A percentile compares a stretch with the other conserved stretches of the same genome.
Evolutionary conservation across 2,888 invertebrate genomes (phyloP).

Genomic region (Lepidocyrtoides sp.): DNA sequence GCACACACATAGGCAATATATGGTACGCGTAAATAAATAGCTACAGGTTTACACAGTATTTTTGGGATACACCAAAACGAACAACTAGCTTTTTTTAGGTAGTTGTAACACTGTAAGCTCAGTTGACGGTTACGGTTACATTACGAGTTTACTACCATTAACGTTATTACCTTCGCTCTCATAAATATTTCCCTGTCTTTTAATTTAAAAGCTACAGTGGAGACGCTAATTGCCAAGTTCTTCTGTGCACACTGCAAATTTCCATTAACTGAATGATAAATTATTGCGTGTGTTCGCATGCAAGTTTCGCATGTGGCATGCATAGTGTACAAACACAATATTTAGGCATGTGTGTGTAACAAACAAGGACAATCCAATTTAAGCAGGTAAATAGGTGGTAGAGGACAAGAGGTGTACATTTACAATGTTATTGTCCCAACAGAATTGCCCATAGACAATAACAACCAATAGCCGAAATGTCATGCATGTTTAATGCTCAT

Average conservation of each 20-base stretch:
- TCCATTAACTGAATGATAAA: constrained; percentile 35
- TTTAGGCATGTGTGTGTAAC: background rate
- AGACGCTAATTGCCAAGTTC: constrained; percentile 32
- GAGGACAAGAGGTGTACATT: constrained; percentile 8
- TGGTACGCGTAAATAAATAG: background rate
- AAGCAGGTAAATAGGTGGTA: constrained; percentile 26
- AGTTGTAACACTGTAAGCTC: too few relatives aligned
- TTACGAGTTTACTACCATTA: background rate
- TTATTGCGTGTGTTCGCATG: constrained; percentile 34
- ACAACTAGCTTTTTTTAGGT: background rate
- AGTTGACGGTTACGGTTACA: constrained; percentile 11
- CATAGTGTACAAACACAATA: background rate
- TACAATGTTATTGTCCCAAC: constrained; percentile 23
- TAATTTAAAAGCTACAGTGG: constrained; percentile 5
- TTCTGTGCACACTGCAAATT: constrained; percentile 27
- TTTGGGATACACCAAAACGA: background rate
- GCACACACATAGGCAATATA: too few relatives aligned
- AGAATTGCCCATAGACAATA: background rate
- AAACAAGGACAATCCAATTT: constrained; percentile 38
- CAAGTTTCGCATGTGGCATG: constrained; percentile 31
- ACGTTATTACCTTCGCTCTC: background rate
- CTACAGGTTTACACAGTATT: constrained; percentile 26
- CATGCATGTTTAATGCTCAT: constrained; percentile 30
- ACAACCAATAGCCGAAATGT: background rate
- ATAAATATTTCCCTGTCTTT: constrained; percentile 42